phyloP scores from a whole-genome alignment of 2,888 invertebrate genomes.

The Sicus ferrugineus region DNA sequence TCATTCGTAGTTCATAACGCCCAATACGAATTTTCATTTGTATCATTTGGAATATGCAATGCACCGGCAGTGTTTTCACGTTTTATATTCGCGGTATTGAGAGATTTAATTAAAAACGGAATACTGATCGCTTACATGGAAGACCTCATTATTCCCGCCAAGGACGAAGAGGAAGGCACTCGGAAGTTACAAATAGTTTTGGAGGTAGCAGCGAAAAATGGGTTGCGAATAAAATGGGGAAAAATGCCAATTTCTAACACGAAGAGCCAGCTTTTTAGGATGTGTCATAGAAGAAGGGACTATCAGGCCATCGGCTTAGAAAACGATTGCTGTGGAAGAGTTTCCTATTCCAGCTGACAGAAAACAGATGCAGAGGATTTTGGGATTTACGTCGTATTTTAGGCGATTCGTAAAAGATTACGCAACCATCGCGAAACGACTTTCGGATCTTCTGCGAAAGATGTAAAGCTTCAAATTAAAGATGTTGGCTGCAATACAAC shows the following conservation, averaged over 20 bases:
- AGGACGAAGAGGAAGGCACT: background rate
- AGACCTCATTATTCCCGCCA: background rate
- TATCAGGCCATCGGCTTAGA: background rate
- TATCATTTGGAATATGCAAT: constrained; percentile 26
- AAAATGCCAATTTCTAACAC: too few relatives aligned
- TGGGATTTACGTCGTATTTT: constrained; percentile 4
- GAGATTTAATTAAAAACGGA: constrained; percentile 16
- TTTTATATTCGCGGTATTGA: constrained; percentile 19
- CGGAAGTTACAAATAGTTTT: background rate
- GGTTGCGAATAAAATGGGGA: too few relatives aligned
- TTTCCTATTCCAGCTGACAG: background rate
- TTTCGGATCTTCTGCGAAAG: constrained; percentile 47
- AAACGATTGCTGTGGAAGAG: background rate
- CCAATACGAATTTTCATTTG: constrained; percentile 24
- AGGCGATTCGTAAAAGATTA: constrained; percentile 25
- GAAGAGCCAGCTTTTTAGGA: too few relatives aligned
- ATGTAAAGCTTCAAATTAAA: constrained; percentile 32
- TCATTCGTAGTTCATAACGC: constrained; percentile 11
- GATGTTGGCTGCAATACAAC: constrained; percentile 20
- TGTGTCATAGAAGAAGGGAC: too few relatives aligned
- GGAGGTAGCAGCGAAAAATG: background rate
- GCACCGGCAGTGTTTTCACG: constrained; percentile 13
- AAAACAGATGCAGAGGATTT: background rate
- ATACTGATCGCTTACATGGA: background rate
- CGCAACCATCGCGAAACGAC: constrained; percentile 16